These are phyloP conservation scores for Stegastes partitus DNA, from an alignment of 2,113 vertebrate species.

Conservation along the genomic window DNA sequence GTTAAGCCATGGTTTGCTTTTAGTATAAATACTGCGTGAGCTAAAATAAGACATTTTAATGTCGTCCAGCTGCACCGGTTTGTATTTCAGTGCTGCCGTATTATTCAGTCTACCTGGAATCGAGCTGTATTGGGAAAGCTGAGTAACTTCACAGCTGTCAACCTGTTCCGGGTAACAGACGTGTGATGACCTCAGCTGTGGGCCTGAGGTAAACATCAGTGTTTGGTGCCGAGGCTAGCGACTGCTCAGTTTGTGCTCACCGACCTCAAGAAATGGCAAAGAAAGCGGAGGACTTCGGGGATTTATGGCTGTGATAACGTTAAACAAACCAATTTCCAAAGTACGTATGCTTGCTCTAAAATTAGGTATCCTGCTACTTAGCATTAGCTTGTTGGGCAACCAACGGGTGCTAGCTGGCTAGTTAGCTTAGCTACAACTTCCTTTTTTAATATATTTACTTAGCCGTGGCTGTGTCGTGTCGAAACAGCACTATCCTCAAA, in stretches of 20 bases:
- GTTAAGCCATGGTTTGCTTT: background rate
- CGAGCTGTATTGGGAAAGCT: too few relatives aligned
- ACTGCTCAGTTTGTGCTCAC: background rate
- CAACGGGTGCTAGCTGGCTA: background rate
- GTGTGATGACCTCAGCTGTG: slow-evolving; percentile 58
- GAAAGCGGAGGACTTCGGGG: slow-evolving; percentile 29
- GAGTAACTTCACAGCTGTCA: slow-evolving; percentile 8
- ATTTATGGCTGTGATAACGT: slow-evolving; percentile 40
- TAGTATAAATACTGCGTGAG: too few relatives aligned
- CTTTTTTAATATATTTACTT: slow-evolving; percentile 56
- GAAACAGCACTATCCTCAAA: background rate
- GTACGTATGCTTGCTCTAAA: slow-evolving; percentile 45
- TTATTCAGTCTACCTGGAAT: background rate
- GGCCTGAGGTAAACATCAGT: slow-evolving; percentile 69
- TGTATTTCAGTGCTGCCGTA: background rate
- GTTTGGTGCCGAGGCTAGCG: background rate
- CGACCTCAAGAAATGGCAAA: slow-evolving; percentile 58
- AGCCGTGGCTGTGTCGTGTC: too few relatives aligned
- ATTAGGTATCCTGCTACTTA: background rate
- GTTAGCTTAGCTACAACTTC: slow-evolving; percentile 59
- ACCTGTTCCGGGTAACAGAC: slow-evolving; percentile 71
- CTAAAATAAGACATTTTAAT: background rate
- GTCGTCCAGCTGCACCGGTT: too few relatives aligned
- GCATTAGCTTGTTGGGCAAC: slow-evolving; percentile 24
- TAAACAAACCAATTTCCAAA: background rate